Evolutionary conservation across 1,140 invertebrate species (phyloP).

Genomic region (Zaprionus nigranus): DNA sequence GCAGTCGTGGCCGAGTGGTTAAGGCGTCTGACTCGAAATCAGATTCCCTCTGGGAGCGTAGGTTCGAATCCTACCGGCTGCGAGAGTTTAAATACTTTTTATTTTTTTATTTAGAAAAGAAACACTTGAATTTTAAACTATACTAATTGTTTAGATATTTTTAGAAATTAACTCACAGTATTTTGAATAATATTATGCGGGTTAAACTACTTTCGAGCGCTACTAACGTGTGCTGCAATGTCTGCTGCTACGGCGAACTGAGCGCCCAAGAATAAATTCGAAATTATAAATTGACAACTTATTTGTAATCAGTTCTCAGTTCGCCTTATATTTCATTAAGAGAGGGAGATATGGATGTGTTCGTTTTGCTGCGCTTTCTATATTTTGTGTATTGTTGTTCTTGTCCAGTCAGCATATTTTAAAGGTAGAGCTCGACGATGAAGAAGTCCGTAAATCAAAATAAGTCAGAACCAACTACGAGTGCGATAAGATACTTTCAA

Average conservation of each 20-base stretch:
- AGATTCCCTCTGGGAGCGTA: constrained; percentile 94
- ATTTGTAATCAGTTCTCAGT: constrained; percentile 63
- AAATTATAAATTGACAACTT: constrained; percentile 66
- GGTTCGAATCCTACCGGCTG: constrained; percentile 94
- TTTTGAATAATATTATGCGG: neutral
- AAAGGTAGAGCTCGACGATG: constrained; percentile 38
- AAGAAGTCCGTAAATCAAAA: constrained; percentile 34
- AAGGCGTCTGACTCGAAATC: constrained; percentile 95
- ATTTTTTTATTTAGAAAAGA: constrained; percentile 20
- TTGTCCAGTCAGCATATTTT: constrained; percentile 65
- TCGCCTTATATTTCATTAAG: constrained; percentile 62
- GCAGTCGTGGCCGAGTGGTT: constrained; percentile 90
- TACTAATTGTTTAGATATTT: neutral
- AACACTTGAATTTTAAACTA: neutral
- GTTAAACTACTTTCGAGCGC: constrained; percentile 19
- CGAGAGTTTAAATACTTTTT: constrained; percentile 76
- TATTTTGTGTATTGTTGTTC: constrained; percentile 36
- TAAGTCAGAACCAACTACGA: constrained; percentile 17
- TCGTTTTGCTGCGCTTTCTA: constrained; percentile 59
- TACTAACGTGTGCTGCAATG: constrained; percentile 50
- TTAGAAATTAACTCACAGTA: constrained; percentile 13
- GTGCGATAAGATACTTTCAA: constrained; percentile 47
- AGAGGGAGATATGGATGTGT: constrained; percentile 43
- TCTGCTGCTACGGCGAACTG: constrained; percentile 50
- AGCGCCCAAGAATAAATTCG: constrained; percentile 49